A percentile compares a stretch with the other conserved stretches of the same genome.
Evolutionary conservation across 2,113 vertebrate genomes (phyloP).

Genomic region (Acrocephalus kingi): DNA sequence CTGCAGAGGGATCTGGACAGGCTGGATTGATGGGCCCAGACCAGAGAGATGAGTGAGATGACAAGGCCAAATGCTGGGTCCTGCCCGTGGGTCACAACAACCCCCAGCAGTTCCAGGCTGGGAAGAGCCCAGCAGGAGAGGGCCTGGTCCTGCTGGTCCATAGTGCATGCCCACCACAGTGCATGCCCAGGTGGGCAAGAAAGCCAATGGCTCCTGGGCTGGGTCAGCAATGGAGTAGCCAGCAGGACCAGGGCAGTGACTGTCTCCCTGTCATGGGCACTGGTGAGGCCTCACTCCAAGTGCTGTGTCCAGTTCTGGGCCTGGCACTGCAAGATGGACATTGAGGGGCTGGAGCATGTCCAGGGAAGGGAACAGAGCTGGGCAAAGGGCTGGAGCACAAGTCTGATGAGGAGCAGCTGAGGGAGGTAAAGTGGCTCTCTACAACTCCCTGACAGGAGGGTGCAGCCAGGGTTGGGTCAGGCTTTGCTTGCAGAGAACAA

Average conservation of each 20-base stretch:
- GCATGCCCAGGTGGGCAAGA: background rate
- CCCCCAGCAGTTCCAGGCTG: background rate
- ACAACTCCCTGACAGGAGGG: background rate
- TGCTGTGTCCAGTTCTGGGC: background rate
- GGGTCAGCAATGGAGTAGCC: no score
- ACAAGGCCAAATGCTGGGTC: rapidly evolving
- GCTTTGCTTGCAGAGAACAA: background rate
- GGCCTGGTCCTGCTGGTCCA: background rate
- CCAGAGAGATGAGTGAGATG: background rate
- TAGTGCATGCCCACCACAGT: background rate
- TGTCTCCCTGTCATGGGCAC: no score
- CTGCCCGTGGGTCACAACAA: background rate
- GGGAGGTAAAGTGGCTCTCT: background rate
- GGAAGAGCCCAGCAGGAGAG: background rate
- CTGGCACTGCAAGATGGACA: background rate
- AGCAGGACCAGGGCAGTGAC: no score
- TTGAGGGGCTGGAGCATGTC: background rate
- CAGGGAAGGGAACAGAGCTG: background rate
- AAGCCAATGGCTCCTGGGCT: background rate
- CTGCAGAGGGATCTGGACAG: background rate
- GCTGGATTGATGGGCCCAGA: background rate
- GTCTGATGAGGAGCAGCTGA: rapidly evolving
- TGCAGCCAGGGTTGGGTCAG: background rate
- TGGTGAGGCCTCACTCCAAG: no score
- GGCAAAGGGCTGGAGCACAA: background rate